Evolutionary conservation across 2,797 vertebrate genomes (phyloP).

Genomic region (Micromesistius poutassou): DNA sequence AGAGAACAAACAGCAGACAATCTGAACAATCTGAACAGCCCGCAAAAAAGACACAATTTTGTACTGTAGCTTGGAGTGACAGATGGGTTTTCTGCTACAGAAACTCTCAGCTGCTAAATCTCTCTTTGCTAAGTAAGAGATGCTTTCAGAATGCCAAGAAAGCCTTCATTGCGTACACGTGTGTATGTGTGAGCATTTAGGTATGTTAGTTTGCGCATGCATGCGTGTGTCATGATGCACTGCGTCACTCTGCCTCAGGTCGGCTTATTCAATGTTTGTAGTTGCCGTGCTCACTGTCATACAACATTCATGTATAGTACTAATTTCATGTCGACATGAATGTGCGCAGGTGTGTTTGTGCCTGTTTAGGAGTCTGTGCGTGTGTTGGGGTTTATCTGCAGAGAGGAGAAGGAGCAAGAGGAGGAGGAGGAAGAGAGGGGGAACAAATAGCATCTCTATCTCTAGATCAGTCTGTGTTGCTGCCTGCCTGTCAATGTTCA

Average conservation of each 20-base stretch:
- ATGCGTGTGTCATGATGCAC: not conserved
- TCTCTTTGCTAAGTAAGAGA: not conserved
- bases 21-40: not conserved
- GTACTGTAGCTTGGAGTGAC: not conserved
- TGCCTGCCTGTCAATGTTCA: not conserved
- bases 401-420: not conserved
- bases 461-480: conserved; percentile 2
- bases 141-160: not conserved
- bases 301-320: not conserved
- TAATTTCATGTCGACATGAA: not conserved
- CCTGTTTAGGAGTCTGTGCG: not conserved
- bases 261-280: not conserved
- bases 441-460: conserved; percentile 2
- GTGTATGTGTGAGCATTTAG: not conserved
- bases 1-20: not conserved
- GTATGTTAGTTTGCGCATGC: not conserved
- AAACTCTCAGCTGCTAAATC: not conserved
- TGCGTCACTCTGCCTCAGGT: not conserved
- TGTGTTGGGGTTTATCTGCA: not conserved
- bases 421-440: not conserved
- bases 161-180: not conserved
- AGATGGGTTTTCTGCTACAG: not conserved
- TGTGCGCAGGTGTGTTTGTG: not conserved
- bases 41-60: not conserved
- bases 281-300: not conserved